Evolutionary conservation across 1,140 invertebrate genomes (phyloP), one percentile per base, ranked within the genome.

Genomic region (Ditylenchus dipsaci): DNA sequence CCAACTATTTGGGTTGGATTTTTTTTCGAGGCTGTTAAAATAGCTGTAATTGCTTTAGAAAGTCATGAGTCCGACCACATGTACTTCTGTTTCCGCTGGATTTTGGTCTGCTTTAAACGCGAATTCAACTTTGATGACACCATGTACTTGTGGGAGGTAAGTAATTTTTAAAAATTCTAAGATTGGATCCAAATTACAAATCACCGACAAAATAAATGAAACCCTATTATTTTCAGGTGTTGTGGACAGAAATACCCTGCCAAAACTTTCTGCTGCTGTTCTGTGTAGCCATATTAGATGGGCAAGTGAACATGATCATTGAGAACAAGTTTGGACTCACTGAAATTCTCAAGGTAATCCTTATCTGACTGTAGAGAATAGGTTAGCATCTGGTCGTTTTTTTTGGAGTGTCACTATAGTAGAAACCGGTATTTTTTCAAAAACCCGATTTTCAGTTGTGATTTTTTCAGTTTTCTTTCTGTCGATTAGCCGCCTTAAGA

Each of bases 61-160:
- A 88, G 87, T 27, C 90, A 96, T 78, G 93, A 97, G 70, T 95
- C 94, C 1, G 90, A 90, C 1, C 97, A 97, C 83, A 93, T 98
- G 90, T 97, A 94, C 83, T 98, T 99, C 84, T 97, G 93, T 84
- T 99, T 99, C 85, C 89, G 95, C 19, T 89, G 88, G 88, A 83
- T 88, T 53, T 79, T 88, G 5, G 87, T 89, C 26, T 79, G 85
- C 30, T 88, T 88, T 76, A 89, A 89, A 76, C 78, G 88, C 69
- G 88, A 88, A 78, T 88, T 88, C 65, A 84, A 66, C n/a, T 87
- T 87, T 70, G 76, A 83, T 53, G 86, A 87, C 71, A 86, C 85
- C 1, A 86, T 86, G 77, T 77, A 84, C 63, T 74, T 87, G 33
- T 87, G 87, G 87, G 87, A 87, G 83, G 87, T 87, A 11, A 5